Base-by-base conservation (phyloP, 1,140 invertebrate species). In the Drosophila teissieri region DNA sequence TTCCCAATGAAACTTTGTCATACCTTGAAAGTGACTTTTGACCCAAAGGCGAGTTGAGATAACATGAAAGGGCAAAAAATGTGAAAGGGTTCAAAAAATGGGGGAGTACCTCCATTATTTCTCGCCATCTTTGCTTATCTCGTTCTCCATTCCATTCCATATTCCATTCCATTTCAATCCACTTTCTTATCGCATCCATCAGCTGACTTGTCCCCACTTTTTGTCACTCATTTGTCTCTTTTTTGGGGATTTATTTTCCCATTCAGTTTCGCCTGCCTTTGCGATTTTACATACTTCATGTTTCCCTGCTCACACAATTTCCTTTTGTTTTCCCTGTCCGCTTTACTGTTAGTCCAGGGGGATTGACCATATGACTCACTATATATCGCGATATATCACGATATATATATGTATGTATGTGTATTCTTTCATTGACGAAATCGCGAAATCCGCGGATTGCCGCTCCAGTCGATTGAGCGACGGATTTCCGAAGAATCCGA, bases 241-340 rank as follows among this genome's bases (percentile, higher is more conserved):
- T 31, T 27, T 10, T 2, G 1, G 22, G 46, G 46, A 27, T 27
- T 27, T 36, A 17, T 37, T 24, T 37, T 12, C 19, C n/a, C 2
- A n/a, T 24, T 48, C 10, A 36, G 17, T 46, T 68, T 39, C 27
- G 63, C 49, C 40, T 44, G 46, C 56, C 64, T 17, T 17, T 62
- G 73, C 73, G 39, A 55, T 68, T 81, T 54, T 61, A 48, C 46
- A 65, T 73, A 36, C 36, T 36, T 51, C 42, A 22, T 17, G 31
- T 46, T 73, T 62, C 51, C 75, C 44, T 77, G 78, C 73, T 77
- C 78, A 76, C 78, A 80, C 72, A 19, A 19, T 78, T 49, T 67
- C 49, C 67, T 60, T 75, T 77, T 22, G 34, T 40, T 44, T 62
- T 27, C 14, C 63, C 24, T 6, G 22, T 69, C 45, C 42, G 48